phyloP scores from a whole-genome alignment of 2,888 invertebrate genomes.

The Fragum fragum region DNA sequence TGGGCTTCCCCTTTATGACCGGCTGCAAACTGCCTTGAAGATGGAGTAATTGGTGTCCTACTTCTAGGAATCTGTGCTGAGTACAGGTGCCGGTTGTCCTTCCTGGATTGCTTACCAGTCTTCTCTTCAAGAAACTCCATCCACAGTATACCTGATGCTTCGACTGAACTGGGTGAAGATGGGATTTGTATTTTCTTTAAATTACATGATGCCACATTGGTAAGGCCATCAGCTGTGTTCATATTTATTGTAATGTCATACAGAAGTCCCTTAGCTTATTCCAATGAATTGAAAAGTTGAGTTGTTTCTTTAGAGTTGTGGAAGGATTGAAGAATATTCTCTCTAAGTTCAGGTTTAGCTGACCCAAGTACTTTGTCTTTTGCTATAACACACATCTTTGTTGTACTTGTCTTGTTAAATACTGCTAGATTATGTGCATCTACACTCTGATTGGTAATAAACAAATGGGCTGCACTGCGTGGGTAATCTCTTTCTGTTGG shows the following conservation, averaged over 20 bases:
- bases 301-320: conserved; percentile 32
- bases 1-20: conserved; percentile 38
- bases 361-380: conserved; percentile 51
- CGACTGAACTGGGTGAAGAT: background rate
- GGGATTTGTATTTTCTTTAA: conserved; percentile 41
- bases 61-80: conserved; percentile 6
- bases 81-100: conserved; percentile 34
- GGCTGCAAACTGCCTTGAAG: conserved; percentile 36
- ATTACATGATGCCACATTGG: conserved; percentile 66
- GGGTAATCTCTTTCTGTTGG: conserved; percentile 39
- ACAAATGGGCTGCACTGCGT: conserved; percentile 45
- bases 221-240: conserved; percentile 63
- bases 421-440: conserved; percentile 43
- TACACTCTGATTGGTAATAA: conserved; percentile 58
- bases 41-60: conserved; percentile 50
- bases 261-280: conserved; percentile 40
- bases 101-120: conserved; percentile 37
- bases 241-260: conserved; percentile 60
- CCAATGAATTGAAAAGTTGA: conserved; percentile 39
- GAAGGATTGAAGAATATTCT: conserved; percentile 33
- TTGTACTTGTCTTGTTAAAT: background rate
- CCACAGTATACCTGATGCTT: conserved; percentile 44
- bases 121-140: conserved; percentile 42
- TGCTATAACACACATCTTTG: conserved; percentile 44
- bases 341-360: conserved; percentile 5